Base-by-base conservation (phyloP, 2,888 invertebrate species). In the Gortyna flavago region DNA sequence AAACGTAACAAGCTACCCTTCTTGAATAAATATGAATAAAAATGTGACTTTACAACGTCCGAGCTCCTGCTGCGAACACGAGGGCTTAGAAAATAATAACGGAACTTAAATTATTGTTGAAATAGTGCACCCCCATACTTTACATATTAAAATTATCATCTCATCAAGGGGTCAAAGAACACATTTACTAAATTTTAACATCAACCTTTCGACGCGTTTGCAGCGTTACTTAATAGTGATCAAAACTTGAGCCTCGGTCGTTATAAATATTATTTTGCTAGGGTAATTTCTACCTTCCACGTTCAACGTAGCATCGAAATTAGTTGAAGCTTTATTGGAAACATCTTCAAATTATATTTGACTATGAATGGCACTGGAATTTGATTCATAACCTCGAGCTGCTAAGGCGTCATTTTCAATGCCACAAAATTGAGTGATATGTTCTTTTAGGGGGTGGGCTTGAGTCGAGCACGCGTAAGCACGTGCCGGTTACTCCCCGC, bases 401-500 rank as follows among this genome's bases (percentile, higher is more conserved):
- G 6, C 0, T 92, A 93, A 70, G 85, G 92, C 88, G 70, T 73
- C 69, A 77, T 88, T 85, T 93, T 79, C 81, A 74, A 61, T 90
- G 78, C 76, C 16, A 54, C 32, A 1, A 61, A 59, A 29, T 70
- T 80, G 79, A 76, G 76, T 59, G 77, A 89, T 93, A 85, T 29
- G 91, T 80, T 90, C 67, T 93, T 88, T 88, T 76, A 62, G 51
- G 32, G 16, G 18, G 65, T 69, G 5, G 35, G 77, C 67, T 75
- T 76, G 75, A 81, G 77, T 86, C 86, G 86, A 92, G 94, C 95
- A 95, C 95, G 96, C 95, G 95, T 95, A 94, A 95, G 96, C 96
- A 96, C 96, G 96, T 96, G 96, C 95, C 95, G 91, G 88, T 87
- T 88, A 91, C 95, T 93, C 96, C 96, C 96, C 93, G 96, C 95